Base-by-base conservation (phyloP, 2,888 invertebrate species). In the Cyrtodaria siliqua region DNA sequence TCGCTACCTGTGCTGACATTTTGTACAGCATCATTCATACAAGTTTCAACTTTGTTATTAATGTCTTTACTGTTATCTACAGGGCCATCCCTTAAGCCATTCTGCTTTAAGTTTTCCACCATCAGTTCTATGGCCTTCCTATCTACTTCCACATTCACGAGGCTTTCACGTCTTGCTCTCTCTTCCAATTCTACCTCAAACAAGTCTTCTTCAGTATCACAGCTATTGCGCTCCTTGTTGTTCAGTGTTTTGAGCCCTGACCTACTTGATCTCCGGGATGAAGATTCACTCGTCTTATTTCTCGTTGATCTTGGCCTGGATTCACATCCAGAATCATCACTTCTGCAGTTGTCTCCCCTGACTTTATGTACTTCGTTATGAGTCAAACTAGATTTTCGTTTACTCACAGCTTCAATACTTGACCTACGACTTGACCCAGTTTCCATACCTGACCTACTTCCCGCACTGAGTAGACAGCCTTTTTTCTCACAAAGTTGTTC, bases 281-380 rank as follows among this genome's bases (percentile, higher is more conserved):
- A 57, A n/a, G 70, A 70, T 6, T 23, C 40, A 61, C 55, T 77
- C 20, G 20, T 70, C 59, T 14, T 56, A 29, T 4, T 67, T 60
- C 56, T 68, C 44, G 38, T 67, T 63, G 42, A 68, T 57, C 44
- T 55, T 44, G 64, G 44, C 44, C 63, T 53, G 12, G 63, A 68
- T 29, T 74, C 76, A 57, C 74, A 69, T 20, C 74, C 76, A 24
- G 76, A 80, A 27, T 80, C 80, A 12, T 73, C 80, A 56, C 55
- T 56, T 27, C 27, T 64, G 27, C 44, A 53, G 53, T 26, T 3
- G 26, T 53, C 53, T 27, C 24, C 29, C 26, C 33, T 12, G 1
- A 29, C 8, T 40, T 27, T 26, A 1, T 16, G 16, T n/a, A 26
- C 16, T 14, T 62, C 62, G 18, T 29, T 50, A 8, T 16, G 44